phyloP scores from a whole-genome alignment of 2,888 invertebrate genomes.

The Rhaphigaster nebulosa region DNA sequence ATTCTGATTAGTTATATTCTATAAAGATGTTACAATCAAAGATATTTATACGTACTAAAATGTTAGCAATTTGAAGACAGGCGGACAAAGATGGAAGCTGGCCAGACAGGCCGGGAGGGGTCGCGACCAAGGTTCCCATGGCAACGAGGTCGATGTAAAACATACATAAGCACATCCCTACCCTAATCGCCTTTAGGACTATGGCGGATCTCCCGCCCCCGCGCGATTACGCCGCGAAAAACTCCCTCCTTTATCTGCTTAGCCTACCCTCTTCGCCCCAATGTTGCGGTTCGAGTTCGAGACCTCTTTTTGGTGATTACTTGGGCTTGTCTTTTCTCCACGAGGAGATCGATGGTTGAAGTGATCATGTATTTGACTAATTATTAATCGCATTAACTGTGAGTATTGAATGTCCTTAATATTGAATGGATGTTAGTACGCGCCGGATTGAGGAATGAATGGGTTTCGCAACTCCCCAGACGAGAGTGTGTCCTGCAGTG shows the following conservation, averaged over 20 bases:
- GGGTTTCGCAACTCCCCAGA: background rate
- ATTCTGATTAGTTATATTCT: background rate
- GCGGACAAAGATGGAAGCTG: slow-evolving; percentile 11
- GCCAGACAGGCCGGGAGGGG: slow-evolving; percentile 10
- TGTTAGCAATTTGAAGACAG: background rate
- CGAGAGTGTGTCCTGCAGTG: slow-evolving; percentile 14
- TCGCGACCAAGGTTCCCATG: slow-evolving; percentile 28
- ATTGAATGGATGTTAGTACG: background rate
- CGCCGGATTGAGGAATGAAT: no score
- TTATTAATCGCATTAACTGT: background rate
- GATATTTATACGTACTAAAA: background rate
- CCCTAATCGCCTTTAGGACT: slow-evolving; percentile 10
- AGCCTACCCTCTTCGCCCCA: background rate
- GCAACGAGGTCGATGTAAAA: slow-evolving; percentile 58
- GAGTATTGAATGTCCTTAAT: no score
- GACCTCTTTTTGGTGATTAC: background rate
- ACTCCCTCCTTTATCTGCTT: background rate
- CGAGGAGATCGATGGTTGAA: background rate
- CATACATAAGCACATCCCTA: slow-evolving; percentile 47
- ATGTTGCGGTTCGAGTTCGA: background rate
- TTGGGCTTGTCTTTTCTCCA: background rate
- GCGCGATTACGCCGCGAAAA: background rate
- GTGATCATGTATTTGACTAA: background rate
- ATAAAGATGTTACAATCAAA: background rate
- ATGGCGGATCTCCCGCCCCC: slow-evolving; percentile 41